phyloP scores from a whole-genome alignment of 37 sponge, comb jelly and placozoan species.

The Tethya wilhelma region DNA sequence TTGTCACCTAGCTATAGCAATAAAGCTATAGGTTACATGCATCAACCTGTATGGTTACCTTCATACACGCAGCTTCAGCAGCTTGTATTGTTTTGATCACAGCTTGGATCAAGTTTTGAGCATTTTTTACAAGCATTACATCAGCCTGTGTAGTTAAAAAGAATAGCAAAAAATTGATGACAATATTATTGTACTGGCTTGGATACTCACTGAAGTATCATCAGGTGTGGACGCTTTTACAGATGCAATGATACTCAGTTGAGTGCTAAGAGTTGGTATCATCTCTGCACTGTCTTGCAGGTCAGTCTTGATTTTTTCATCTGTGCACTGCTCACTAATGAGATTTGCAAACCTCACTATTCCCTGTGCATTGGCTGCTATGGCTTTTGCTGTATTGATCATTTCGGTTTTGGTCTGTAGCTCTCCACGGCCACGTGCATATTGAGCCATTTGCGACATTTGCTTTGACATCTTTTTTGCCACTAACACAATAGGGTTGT shows the following conservation, averaged over 20 bases:
- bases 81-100: slow-evolving; percentile 84
- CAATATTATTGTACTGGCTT: not conserved
- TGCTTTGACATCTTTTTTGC: slow-evolving; percentile 89
- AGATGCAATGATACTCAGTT: slow-evolving; percentile 82
- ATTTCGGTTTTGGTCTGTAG: slow-evolving; percentile 78
- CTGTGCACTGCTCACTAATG: slow-evolving; percentile 74
- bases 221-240: slow-evolving; percentile 85
- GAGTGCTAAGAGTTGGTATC: slow-evolving; percentile 89
- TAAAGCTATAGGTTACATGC: not conserved
- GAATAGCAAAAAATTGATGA: not conserved
- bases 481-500: slow-evolving; percentile 68
- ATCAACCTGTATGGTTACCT: slow-evolving; percentile 58
- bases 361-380: slow-evolving; percentile 64
- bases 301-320: slow-evolving; percentile 68
- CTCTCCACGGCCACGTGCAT: slow-evolving; percentile 51
- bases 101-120: slow-evolving; percentile 89
- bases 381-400: slow-evolving; percentile 77
- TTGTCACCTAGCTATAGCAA: not conserved
- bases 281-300: slow-evolving; percentile 81
- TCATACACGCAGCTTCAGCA: slow-evolving; percentile 91
- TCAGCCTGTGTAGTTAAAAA: slow-evolving; percentile 64
- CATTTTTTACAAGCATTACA: slow-evolving; percentile 87
- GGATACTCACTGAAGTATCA: slow-evolving; percentile 76
- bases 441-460: slow-evolving; percentile 86
- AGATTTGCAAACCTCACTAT: slow-evolving; percentile 69